Evolutionary conservation across 1,140 invertebrate species (phyloP).

Genomic region (Sycophaga agraensis): DNA sequence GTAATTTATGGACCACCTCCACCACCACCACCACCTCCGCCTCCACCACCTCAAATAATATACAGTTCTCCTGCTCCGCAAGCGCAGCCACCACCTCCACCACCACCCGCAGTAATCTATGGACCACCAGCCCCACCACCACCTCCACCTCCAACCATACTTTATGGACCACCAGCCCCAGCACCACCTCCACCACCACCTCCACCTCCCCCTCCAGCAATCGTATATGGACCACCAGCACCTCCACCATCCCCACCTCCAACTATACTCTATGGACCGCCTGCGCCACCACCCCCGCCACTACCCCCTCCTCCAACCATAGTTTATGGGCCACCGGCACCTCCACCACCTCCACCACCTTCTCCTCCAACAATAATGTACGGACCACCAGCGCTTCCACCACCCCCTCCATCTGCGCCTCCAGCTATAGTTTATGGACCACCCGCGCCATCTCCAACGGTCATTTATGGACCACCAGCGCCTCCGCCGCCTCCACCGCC

Average conservation of each 20-base stretch:
- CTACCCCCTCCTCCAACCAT: not conserved
- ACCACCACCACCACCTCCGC: not conserved
- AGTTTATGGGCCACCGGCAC: not conserved
- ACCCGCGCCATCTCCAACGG: not conserved
- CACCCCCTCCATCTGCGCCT: not conserved
- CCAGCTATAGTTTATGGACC: not conserved
- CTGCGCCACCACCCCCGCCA: not conserved
- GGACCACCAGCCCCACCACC: not conserved
- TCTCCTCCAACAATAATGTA: not conserved
- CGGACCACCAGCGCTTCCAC: not conserved
- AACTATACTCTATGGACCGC: not conserved
- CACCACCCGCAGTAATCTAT: not conserved
- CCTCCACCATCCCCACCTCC: not conserved
- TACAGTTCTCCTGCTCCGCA: not conserved
- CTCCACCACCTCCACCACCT: not conserved
- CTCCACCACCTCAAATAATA: not conserved
- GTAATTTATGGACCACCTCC: constrained; percentile 6
- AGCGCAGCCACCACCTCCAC: constrained; percentile 3
- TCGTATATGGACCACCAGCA: not conserved
- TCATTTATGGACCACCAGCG: not conserved
- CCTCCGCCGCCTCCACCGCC: not conserved
- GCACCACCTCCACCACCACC: not conserved
- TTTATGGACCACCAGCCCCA: constrained; percentile 3
- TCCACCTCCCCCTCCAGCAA: not conserved
- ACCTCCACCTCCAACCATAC: not conserved